Conservation (phyloP, 2,113 vertebrate genomes). For the Bathybates hornii region DNA sequence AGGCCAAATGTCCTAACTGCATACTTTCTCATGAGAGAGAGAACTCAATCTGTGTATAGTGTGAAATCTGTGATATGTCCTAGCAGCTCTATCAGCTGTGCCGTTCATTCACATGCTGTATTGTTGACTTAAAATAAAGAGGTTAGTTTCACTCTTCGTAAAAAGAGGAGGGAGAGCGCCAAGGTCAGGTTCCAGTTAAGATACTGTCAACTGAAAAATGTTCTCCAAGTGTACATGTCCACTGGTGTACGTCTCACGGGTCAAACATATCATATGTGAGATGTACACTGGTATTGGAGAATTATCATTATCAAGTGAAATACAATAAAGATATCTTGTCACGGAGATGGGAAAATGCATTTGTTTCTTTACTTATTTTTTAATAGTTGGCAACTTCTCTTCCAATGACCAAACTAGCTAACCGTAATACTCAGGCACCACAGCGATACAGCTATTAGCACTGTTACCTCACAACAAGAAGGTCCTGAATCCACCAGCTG, state of each 20-base stretch:
- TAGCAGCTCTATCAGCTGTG: slow-evolving; percentile 57
- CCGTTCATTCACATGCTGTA: slow-evolving; percentile 56
- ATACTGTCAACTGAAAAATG: slow-evolving; percentile 36
- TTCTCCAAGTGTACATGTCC: not conserved
- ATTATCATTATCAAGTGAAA: slow-evolving; percentile 7
- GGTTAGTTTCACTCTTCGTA: slow-evolving; percentile 26
- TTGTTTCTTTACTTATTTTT: not conserved
- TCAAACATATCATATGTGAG: not conserved
- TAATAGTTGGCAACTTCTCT: not conserved
- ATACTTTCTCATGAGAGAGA: slow-evolving; percentile 65
- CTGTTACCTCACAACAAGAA: not conserved
- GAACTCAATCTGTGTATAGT: slow-evolving; percentile 52
- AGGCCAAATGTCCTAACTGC: slow-evolving; percentile 40
- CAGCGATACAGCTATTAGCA: not conserved
- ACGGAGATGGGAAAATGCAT: not conserved
- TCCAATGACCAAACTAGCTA: not conserved
- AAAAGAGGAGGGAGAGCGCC: not conserved
- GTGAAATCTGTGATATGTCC: slow-evolving; percentile 59
- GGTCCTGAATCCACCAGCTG: not conserved
- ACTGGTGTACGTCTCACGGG: not conserved
- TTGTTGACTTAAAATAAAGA: slow-evolving; percentile 62
- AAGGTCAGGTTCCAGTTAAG: slow-evolving; percentile 40
- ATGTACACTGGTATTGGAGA: not conserved
- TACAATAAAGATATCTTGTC: not conserved
- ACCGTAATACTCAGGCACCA: not conserved